A percentile compares a stretch with the other conserved stretches of the same genome.
These are phyloP conservation scores for Hydraecia micacea DNA, from an alignment of 2,888 invertebrate species.

Conservation along the genomic window DNA sequence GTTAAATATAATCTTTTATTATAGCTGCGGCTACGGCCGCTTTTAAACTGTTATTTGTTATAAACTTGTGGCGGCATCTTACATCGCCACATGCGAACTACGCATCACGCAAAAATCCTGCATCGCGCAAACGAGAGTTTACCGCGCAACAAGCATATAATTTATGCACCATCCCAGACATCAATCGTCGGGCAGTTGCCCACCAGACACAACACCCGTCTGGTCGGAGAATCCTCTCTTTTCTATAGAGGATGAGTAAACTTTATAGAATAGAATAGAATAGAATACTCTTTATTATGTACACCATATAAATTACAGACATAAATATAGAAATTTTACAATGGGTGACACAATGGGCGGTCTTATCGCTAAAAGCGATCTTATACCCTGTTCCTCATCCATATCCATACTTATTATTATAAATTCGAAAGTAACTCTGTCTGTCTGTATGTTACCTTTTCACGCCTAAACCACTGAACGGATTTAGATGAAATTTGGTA, in stretches of 20 bases:
- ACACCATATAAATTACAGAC: too few species aligned
- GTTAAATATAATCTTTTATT: constrained; percentile 30
- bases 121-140: neutral
- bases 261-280: too few species aligned
- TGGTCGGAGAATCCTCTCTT: neutral
- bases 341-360: too few species aligned
- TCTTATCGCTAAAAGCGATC: too few species aligned
- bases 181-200: neutral
- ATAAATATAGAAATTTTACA: too few species aligned
- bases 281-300: too few species aligned
- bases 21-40: constrained; percentile 1
- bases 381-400: neutral
- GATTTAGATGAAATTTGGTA: too few species aligned
- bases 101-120: neutral
- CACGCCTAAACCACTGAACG: too few species aligned
- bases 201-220: neutral
- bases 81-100: neutral
- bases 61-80: neutral
- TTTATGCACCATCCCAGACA: neutral
- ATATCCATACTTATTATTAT: too few species aligned
- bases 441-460: too few species aligned
- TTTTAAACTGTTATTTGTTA: constrained; percentile 14
- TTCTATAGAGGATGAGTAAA: neutral
- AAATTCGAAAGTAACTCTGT: too few species aligned
- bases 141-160: neutral